Base-by-base conservation (phyloP, 2,888 invertebrate genomes). In the Limnephilus marmoratus region DNA sequence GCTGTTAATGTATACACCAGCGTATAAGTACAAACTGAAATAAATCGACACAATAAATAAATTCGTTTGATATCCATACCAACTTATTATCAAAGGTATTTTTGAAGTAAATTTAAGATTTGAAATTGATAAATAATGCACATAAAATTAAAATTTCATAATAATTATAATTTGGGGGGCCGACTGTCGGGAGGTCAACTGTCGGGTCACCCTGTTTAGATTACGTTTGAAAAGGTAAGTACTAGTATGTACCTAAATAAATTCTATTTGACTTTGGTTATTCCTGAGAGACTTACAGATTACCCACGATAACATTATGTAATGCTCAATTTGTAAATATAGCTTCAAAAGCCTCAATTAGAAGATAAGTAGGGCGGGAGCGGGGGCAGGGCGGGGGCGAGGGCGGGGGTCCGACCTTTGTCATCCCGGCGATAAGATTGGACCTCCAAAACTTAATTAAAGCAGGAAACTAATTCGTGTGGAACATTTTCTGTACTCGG, bases 401-500 rank as follows among this genome's bases (percentile, higher is more conserved):
- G 80, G 81, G 81, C 53, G 29, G 91, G 53, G 82, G 45, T 81
- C 41, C 37, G 68, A 91, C 89, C 88, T 91, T 88, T 68, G 88
- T 88, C 88, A 91, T 87, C 89, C 37, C 9, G n/a, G 81, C 81
- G 89, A 89, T 89, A 91, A 91, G 91, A 91, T 91, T 91, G 87
- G 90, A 29, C 83, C 91, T 80, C n/a, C 34, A 18, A 87, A 91
- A 91, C 37, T 88, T 91, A 91, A 91, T 91, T 91, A 91, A 87
- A 89, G 89, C 81, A 88, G 53, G 82, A 83, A 88, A 82, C 82
- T 91, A 91, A 91, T 91, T 91, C 88, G 91, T 53, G 24, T 53
- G 45, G 53, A 83, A 91, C 87, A 82, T 68, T 68, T 68, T 68
- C 68, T 68, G 24, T 68, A 11, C 68, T 24, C 24, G 1, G 68